Conservation (phyloP, 2,797 vertebrate genomes). For the Melanotaenia parkinsoni region DNA sequence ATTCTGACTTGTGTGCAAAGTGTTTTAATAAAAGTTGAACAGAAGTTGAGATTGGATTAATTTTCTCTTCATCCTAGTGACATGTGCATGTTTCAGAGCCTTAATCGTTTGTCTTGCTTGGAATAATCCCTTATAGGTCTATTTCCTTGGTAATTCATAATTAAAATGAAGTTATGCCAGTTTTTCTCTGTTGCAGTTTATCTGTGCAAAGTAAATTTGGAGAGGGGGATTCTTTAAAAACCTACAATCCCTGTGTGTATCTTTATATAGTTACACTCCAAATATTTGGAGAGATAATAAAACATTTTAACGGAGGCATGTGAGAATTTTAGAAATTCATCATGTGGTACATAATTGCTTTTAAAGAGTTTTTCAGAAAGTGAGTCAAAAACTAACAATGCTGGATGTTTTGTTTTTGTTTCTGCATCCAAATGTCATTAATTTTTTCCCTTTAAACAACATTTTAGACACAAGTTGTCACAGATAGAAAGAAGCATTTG, state of each 20-base stretch:
- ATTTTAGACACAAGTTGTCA: not conserved
- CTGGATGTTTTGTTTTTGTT: too few species aligned
- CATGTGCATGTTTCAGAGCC: not conserved
- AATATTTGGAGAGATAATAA: too few species aligned
- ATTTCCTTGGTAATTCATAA: not conserved
- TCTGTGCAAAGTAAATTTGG: not conserved
- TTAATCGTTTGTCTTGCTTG: not conserved
- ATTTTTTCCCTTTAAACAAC: not conserved
- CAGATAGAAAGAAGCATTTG: too few species aligned
- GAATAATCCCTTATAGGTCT: not conserved
- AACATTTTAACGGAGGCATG: too few species aligned
- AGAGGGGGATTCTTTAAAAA: too few species aligned
- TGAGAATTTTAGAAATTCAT: too few species aligned
- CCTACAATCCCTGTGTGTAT: too few species aligned
- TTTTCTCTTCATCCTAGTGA: too few species aligned
- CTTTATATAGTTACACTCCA: too few species aligned
- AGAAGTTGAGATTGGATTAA: not conserved
- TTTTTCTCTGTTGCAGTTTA: not conserved
- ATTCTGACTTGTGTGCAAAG: not conserved
- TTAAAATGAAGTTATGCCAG: not conserved
- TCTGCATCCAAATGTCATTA: not conserved
- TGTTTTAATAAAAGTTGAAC: not conserved
- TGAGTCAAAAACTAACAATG: too few species aligned
- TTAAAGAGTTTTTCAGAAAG: too few species aligned
- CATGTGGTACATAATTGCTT: too few species aligned